Evolutionary conservation across 2,888 invertebrate genomes (phyloP), one percentile per base, ranked within the genome.

Genomic region (Sympetrum striolatum): DNA sequence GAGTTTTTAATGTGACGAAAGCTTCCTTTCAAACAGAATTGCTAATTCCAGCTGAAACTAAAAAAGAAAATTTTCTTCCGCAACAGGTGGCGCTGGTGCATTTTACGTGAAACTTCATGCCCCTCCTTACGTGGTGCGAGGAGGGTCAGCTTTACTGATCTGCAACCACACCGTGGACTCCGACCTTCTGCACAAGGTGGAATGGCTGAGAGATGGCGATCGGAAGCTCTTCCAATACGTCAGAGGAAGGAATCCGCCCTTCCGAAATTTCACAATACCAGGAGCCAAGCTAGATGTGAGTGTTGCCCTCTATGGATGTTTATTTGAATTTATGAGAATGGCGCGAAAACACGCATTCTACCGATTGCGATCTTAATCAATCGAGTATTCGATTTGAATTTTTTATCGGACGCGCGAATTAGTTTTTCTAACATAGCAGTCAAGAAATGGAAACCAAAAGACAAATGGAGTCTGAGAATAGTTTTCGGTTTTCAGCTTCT

Each of bases 181-280:
- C 81, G 96, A 96, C 93, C 95, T 96, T 92, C 95, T 97, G 91
- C 96, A 97, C 95, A 97, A 97, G 94, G 97, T 97, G 92, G 97
- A 96, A 93, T 96, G 96, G 95, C 95, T 96, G 90, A 96, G 96
- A 92, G 95, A 95, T 92, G 96, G 95, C 92, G 95, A 95, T 93
- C 95, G 95, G 93, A 97, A 97, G 94, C 96, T 97, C 94, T 97
- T 97, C 94, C 97, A 97, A 94, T 97, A 96, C 94, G 96, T 97
- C 93, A 96, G 96, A 93, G 96, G 96, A 92, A 95, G 97, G 91
- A 96, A 95, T 93, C 97, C 97, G 92, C 97, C 97, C 90, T 97
- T 96, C 93, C 82, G 90, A 93, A 95, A 96, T 93, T 96, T 95
- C 93, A 95, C 95, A 73, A 96, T 95, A 91, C 95, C 95, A n/a